A percentile compares a stretch with the other conserved stretches of the same genome.
Conservation (phyloP, 1,140 invertebrate genomes). For the Drosophila dunni region DNA sequence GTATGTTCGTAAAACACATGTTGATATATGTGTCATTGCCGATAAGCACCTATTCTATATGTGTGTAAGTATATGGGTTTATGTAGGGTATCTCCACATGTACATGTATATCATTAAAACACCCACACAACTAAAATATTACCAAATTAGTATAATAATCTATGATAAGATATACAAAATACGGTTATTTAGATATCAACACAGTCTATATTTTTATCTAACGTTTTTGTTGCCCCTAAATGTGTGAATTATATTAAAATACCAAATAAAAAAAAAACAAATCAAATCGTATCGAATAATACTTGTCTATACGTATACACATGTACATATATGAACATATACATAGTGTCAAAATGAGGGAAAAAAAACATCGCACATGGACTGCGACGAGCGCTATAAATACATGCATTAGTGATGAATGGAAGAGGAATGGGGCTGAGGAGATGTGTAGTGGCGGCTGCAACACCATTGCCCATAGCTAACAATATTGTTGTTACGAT, state of each 20-base stretch:
- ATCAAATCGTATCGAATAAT: slow-evolving; percentile 25
- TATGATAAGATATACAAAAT: slow-evolving; percentile 45
- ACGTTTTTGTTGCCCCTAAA: slow-evolving; percentile 20
- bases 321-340: neutral
- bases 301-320: slow-evolving; percentile 19
- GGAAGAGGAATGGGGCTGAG: slow-evolving; percentile 9
- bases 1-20: slow-evolving; percentile 58
- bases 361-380: slow-evolving; percentile 73
- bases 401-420: slow-evolving; percentile 61
- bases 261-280: slow-evolving; percentile 9
- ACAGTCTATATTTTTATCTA: slow-evolving; percentile 22
- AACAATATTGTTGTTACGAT: slow-evolving; percentile 27
- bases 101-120: slow-evolving; percentile 28
- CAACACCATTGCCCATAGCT: slow-evolving; percentile 17
- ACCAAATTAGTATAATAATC: slow-evolving; percentile 47
- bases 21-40: slow-evolving; percentile 74
- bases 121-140: slow-evolving; percentile 29
- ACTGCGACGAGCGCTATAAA: slow-evolving; percentile 69
- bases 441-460: slow-evolving; percentile 18
- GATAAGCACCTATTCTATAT: slow-evolving; percentile 46
- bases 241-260: slow-evolving; percentile 19
- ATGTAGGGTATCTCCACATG: slow-evolving; percentile 18
- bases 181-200: slow-evolving; percentile 16
- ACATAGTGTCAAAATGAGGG: slow-evolving; percentile 45
- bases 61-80: slow-evolving; percentile 30